A percentile compares a stretch with the other conserved stretches of the same genome.
Conservation (phyloP, 2,888 invertebrate genomes). For the Archips crataeganus region DNA sequence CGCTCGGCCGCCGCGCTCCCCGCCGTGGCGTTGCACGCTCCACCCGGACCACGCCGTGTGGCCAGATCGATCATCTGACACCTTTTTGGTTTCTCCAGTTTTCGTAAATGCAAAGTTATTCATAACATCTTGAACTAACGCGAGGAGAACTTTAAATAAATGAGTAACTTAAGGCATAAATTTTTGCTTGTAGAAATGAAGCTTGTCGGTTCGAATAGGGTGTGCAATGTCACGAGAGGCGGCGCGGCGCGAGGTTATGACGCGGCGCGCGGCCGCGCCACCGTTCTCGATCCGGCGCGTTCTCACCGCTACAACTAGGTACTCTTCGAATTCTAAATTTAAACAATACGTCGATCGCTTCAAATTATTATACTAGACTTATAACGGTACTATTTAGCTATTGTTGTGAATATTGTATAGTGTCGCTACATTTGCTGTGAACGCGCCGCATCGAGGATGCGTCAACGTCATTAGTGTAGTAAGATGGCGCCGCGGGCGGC, state of each 20-base stretch:
- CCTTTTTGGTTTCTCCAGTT: slow-evolving; percentile 19
- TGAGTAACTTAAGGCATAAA: slow-evolving; percentile 18
- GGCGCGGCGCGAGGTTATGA: slow-evolving; percentile 45
- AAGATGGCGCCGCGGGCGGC: slow-evolving; percentile 8
- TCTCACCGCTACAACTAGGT: slow-evolving; percentile 58
- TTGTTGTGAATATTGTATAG: slow-evolving; percentile 72
- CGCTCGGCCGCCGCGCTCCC: slow-evolving; percentile 47
- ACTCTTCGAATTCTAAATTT: slow-evolving; percentile 76
- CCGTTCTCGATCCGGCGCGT: slow-evolving; percentile 52
- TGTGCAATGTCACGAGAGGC: slow-evolving; percentile 46
- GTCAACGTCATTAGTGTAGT: slow-evolving; percentile 29
- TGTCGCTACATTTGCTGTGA: slow-evolving; percentile 50
- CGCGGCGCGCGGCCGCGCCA: slow-evolving; percentile 44
- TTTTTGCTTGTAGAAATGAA: slow-evolving; percentile 29
- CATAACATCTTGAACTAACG: neutral
- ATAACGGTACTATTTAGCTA: slow-evolving; percentile 78
- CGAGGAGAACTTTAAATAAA: slow-evolving; percentile 12
- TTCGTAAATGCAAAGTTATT: slow-evolving; percentile 18
- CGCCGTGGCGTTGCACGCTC: slow-evolving; percentile 21
- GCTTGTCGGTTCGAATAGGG: neutral
- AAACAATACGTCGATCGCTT: slow-evolving; percentile 75
- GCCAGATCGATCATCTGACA: neutral
- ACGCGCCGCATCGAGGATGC: slow-evolving; percentile 44
- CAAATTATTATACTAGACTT: slow-evolving; percentile 76
- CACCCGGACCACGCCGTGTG: neutral